These are phyloP conservation scores for Drosophila parthenogenetica DNA, from an alignment of 2,888 invertebrate species.

Conservation along the genomic window DNA sequence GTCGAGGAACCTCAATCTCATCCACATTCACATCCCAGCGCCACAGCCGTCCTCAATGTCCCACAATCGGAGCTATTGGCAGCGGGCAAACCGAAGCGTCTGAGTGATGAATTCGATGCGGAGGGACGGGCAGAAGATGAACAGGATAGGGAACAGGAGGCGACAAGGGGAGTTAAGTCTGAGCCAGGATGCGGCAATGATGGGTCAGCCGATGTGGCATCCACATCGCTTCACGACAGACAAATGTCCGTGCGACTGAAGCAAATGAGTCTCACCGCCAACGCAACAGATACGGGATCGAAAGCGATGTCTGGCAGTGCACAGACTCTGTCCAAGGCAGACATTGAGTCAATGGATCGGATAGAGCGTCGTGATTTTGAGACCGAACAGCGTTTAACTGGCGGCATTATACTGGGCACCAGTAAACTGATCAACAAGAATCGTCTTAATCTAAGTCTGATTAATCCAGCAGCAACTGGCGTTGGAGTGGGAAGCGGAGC, in stretches of 20 bases:
- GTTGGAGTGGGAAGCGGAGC: slow-evolving; percentile 11
- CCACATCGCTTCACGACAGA: slow-evolving; percentile 71
- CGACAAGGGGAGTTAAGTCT: slow-evolving; percentile 45
- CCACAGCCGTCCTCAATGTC: slow-evolving; percentile 16
- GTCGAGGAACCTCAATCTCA: slow-evolving; percentile 82
- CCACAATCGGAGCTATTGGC: slow-evolving; percentile 46
- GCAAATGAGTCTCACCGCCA: slow-evolving; percentile 81
- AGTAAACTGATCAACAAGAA: slow-evolving; percentile 82
- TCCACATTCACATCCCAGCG: slow-evolving; percentile 50
- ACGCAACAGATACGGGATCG: slow-evolving; percentile 23
- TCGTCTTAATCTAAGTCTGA: slow-evolving; percentile 83
- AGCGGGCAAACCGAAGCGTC: slow-evolving; percentile 82
- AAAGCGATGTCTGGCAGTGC: slow-evolving; percentile 10
- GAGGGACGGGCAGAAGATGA: slow-evolving; percentile 59
- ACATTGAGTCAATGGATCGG: slow-evolving; percentile 85
- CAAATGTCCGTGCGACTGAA: slow-evolving; percentile 83
- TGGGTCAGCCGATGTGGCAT: slow-evolving; percentile 54
- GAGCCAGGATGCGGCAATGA: slow-evolving; percentile 22
- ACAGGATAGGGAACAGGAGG: slow-evolving; percentile 16
- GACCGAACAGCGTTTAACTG: slow-evolving; percentile 84
- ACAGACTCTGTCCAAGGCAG: slow-evolving; percentile 64
- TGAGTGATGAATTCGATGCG: slow-evolving; percentile 84
- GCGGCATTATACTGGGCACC: slow-evolving; percentile 82
- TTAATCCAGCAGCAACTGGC: slow-evolving; percentile 58
- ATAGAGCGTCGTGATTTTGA: slow-evolving; percentile 85